Evolutionary conservation across 1,140 invertebrate species (phyloP).

Genomic region (Melipona quadrifasciata): DNA sequence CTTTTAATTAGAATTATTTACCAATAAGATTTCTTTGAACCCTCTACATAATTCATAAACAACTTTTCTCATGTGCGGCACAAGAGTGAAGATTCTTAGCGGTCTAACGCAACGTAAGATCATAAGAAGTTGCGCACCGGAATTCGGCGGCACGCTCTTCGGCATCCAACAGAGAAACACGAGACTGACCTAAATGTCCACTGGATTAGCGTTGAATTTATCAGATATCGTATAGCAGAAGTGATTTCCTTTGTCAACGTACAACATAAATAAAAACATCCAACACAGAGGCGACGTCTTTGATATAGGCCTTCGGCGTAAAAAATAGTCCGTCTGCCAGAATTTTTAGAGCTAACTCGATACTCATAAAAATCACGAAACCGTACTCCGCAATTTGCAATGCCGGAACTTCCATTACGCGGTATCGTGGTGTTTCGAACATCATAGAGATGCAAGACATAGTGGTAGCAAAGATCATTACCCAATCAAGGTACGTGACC

Average conservation of each 20-base stretch:
- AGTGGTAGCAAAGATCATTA: slow-evolving; percentile 99
- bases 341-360: slow-evolving; percentile 97
- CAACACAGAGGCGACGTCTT: slow-evolving; percentile 97
- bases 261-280: slow-evolving; percentile 99
- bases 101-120: slow-evolving; percentile 98
- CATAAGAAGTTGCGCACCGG: slow-evolving; percentile 96
- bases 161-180: slow-evolving; percentile 99
- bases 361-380: slow-evolving; percentile 99
- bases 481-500: slow-evolving; percentile 99
- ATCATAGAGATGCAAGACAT: slow-evolving; percentile 99
- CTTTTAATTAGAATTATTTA: slow-evolving; percentile 76
- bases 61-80: slow-evolving; percentile 99
- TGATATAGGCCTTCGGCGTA: slow-evolving; percentile 98
- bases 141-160: slow-evolving; percentile 93
- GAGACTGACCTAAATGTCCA: slow-evolving; percentile 89
- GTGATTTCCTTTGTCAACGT: slow-evolving; percentile 73
- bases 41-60: slow-evolving; percentile 99
- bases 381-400: slow-evolving; percentile 98
- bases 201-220: slow-evolving; percentile 21
- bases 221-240: not conserved
- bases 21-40: slow-evolving; percentile 99
- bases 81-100: slow-evolving; percentile 97
- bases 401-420: slow-evolving; percentile 92
- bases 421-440: slow-evolving; percentile 96
- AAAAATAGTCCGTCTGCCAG: slow-evolving; percentile 99